Evolutionary conservation across 2,797 vertebrate species (phyloP).

Genomic region (Pseudochirops cupreus): DNA sequence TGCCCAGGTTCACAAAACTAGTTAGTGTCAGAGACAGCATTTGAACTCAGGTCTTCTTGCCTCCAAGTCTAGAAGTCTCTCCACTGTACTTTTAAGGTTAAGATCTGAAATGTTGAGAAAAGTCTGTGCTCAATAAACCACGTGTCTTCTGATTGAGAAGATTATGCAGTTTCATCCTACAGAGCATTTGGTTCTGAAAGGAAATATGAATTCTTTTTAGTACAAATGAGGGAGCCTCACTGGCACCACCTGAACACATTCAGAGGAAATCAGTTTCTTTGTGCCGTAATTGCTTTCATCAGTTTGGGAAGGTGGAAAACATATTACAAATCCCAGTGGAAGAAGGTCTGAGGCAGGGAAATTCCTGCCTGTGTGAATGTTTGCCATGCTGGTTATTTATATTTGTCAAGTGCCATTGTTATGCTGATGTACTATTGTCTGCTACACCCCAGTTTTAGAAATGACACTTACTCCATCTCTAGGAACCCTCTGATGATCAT

Average conservation of each 20-base stretch:
- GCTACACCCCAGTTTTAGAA: slow-evolving; percentile 56
- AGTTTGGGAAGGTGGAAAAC: slow-evolving; percentile 73
- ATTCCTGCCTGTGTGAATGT: slow-evolving; percentile 70
- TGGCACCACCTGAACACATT: slow-evolving; percentile 53
- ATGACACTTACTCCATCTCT: slow-evolving; percentile 55
- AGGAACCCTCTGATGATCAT: slow-evolving; percentile 44
- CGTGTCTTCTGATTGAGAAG: slow-evolving; percentile 31
- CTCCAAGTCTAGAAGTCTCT: not conserved
- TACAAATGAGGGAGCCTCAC: slow-evolving; percentile 38
- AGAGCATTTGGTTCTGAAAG: slow-evolving; percentile 42
- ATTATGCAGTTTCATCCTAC: slow-evolving; percentile 45
- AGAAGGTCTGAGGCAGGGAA: slow-evolving; percentile 68
- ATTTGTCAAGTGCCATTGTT: slow-evolving; percentile 62
- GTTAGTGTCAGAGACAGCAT: not conserved
- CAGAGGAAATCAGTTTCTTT: slow-evolving; percentile 48
- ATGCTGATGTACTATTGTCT: slow-evolving; percentile 62
- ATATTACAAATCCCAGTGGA: slow-evolving; percentile 56
- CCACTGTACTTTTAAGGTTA: slow-evolving; percentile 31
- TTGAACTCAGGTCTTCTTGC: not conserved
- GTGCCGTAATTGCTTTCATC: slow-evolving; percentile 69
- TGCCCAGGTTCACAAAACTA: not conserved
- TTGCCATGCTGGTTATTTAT: slow-evolving; percentile 63
- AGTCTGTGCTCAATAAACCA: slow-evolving; percentile 37
- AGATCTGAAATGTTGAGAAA: slow-evolving; percentile 24
- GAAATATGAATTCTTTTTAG: slow-evolving; percentile 54